Conservation (phyloP, 2,888 invertebrate genomes). For the Mesorhabditis sp. region DNA sequence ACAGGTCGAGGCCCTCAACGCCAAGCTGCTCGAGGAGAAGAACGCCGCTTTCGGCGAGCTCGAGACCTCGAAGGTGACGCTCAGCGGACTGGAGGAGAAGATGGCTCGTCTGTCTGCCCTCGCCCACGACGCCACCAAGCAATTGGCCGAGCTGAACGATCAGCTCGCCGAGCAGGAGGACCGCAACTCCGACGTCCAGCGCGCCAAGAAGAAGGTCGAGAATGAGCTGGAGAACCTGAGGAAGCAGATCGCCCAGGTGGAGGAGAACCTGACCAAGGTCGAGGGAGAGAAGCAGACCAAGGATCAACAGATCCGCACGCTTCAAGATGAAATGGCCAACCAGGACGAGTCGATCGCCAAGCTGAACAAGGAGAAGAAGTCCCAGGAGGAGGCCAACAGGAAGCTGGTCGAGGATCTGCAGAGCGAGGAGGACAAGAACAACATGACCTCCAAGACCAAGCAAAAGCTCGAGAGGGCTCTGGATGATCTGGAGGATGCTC, state of each 20-base stretch:
- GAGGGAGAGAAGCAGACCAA: slow-evolving; percentile 55
- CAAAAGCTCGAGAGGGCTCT: slow-evolving; percentile 96
- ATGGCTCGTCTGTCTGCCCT: slow-evolving; percentile 97
- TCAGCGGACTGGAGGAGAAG: slow-evolving; percentile 74
- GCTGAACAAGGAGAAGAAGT: slow-evolving; percentile 61
- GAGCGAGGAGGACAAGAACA: slow-evolving; percentile 97
- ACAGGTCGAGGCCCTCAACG: slow-evolving; percentile 75
- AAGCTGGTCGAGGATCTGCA: slow-evolving; percentile 62
- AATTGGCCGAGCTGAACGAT: slow-evolving; percentile 69
- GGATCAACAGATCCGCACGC: slow-evolving; percentile 55
- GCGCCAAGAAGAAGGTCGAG: slow-evolving; percentile 71
- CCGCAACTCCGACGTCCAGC: slow-evolving; percentile 51
- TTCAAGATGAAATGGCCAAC: slow-evolving; percentile 55
- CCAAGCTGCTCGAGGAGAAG: slow-evolving; percentile 66
- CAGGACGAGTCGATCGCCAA: slow-evolving; percentile 55
- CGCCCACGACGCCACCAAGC: slow-evolving; percentile 91
- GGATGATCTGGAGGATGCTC: slow-evolving; percentile 87
- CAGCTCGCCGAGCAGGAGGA: slow-evolving; percentile 55
- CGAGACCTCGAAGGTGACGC: slow-evolving; percentile 45
- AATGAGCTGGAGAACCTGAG: slow-evolving; percentile 81
- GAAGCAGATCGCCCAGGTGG: slow-evolving; percentile 53
- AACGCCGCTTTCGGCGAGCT: slow-evolving; percentile 61
- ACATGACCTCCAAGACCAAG: slow-evolving; percentile 98
- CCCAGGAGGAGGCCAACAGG: slow-evolving; percentile 60
- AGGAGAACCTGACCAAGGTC: slow-evolving; percentile 50